These are phyloP conservation scores for Drosophila pallidifrons DNA, from an alignment of 1,140 invertebrate genomes.

Conservation along the genomic window DNA sequence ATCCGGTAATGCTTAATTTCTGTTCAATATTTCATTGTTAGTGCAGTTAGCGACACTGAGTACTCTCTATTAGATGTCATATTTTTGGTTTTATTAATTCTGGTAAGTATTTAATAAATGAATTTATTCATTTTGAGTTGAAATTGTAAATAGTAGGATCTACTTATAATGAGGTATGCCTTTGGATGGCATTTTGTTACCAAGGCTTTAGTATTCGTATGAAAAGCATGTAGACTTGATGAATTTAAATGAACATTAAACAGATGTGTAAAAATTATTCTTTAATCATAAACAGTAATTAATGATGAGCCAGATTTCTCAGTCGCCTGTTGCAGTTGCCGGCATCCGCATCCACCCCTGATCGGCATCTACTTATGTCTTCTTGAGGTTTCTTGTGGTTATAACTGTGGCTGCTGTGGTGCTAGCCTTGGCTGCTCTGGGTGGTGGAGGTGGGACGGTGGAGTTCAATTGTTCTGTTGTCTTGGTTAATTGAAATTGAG, in stretches of 20 bases:
- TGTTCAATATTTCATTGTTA: neutral
- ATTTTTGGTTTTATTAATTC: neutral
- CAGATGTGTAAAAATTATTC: constrained; percentile 36
- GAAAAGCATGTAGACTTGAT: neutral
- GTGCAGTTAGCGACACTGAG: neutral
- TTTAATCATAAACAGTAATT: constrained; percentile 35
- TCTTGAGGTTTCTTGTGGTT: constrained; percentile 49
- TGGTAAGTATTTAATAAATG: constrained; percentile 4
- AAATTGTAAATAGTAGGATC: constrained; percentile 1
- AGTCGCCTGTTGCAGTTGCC: neutral
- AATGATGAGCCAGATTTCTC: neutral
- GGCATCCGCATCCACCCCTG: constrained; percentile 1
- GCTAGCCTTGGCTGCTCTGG: constrained; percentile 33
- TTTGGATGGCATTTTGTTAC: neutral
- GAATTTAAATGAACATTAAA: constrained; percentile 36
- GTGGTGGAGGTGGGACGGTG: constrained; percentile 7
- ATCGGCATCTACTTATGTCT: constrained; percentile 41
- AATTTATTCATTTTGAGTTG: constrained; percentile 3
- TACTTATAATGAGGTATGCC: neutral
- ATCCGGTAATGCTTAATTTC: neutral
- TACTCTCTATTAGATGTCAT: neutral
- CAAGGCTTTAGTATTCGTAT: neutral
- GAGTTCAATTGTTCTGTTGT: constrained; percentile 19
- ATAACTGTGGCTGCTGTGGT: constrained; percentile 42
- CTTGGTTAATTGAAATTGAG: constrained; percentile 24